These are phyloP conservation scores for Oophaga pumilio DNA, from an alignment of 2,113 vertebrate species.

Conservation along the genomic window DNA sequence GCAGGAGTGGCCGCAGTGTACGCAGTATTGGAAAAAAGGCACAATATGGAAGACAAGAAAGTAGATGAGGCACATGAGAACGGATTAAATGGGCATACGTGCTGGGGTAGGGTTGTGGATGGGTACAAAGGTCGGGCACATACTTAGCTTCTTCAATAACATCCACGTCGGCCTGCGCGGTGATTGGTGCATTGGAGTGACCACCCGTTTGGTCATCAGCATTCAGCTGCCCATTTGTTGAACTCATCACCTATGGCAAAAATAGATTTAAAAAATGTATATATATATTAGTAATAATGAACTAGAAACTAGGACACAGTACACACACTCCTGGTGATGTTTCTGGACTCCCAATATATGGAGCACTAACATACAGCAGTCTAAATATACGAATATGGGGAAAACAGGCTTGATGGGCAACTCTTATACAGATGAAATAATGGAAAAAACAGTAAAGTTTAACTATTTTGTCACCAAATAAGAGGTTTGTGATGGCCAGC, in stretches of 20 bases:
- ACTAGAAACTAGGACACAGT: neutral
- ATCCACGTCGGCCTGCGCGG: constrained; percentile 93
- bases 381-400: too few species aligned
- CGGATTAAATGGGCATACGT: constrained; percentile 35
- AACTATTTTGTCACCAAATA: too few species aligned
- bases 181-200: constrained; percentile 92
- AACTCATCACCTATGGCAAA: constrained; percentile 92
- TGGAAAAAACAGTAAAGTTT: too few species aligned
- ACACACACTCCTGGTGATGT: too few species aligned
- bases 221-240: constrained; percentile 97
- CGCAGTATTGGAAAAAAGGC: constrained; percentile 63
- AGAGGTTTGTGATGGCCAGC: too few species aligned
- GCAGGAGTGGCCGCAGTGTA: constrained; percentile 64
- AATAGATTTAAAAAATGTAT: neutral
- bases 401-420: too few species aligned
- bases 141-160: constrained; percentile 99
- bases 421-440: too few species aligned
- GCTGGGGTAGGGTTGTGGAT: constrained; percentile 55
- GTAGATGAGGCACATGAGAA: constrained; percentile 39
- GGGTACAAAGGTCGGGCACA: constrained; percentile 66
- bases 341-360: too few species aligned
- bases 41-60: constrained; percentile 58
- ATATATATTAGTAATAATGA: neutral
- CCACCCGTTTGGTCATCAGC: constrained; percentile 87
- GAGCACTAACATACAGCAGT: too few species aligned